phyloP scores from a whole-genome alignment of 2,797 vertebrate genomes.

The Alosa sapidissima region DNA sequence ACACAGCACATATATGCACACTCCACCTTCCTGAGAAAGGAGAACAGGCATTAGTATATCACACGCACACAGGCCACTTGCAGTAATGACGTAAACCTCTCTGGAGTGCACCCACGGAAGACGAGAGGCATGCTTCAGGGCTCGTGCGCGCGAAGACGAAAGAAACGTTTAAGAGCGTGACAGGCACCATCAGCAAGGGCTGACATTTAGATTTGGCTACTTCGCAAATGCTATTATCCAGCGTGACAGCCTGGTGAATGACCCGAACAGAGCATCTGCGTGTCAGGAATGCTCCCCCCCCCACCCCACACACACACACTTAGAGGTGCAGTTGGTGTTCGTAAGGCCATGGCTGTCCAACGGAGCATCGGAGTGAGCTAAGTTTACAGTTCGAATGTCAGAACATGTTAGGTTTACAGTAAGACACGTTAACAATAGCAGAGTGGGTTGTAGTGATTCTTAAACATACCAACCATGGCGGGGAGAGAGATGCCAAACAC shows the following conservation, averaged over 20 bases:
- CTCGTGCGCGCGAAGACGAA: too few species aligned
- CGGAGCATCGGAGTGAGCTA: not conserved
- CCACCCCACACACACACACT: not conserved
- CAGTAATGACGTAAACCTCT: not conserved
- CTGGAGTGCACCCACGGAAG: not conserved
- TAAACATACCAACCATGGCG: not conserved
- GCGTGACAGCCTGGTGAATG: not conserved
- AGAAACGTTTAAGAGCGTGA: not conserved
- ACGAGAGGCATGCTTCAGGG: not conserved
- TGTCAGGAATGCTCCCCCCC: not conserved
- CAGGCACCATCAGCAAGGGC: not conserved
- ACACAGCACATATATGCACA: not conserved
- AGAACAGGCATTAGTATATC: constrained; percentile 4
- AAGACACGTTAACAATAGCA: not conserved
- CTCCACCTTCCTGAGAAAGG: not conserved
- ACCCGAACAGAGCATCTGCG: not conserved
- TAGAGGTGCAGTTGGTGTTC: too few species aligned
- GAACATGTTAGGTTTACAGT: not conserved
- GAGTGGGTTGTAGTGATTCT: not conserved
- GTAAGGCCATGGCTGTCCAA: not conserved
- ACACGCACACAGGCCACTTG: not conserved
- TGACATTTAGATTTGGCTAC: constrained; percentile 5
- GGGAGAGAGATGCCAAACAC: not conserved
- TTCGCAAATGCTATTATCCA: not conserved
- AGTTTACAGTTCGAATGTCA: not conserved